These are phyloP conservation scores for Lonchura striata DNA, from an alignment of 2,113 vertebrate species.

Conservation along the genomic window DNA sequence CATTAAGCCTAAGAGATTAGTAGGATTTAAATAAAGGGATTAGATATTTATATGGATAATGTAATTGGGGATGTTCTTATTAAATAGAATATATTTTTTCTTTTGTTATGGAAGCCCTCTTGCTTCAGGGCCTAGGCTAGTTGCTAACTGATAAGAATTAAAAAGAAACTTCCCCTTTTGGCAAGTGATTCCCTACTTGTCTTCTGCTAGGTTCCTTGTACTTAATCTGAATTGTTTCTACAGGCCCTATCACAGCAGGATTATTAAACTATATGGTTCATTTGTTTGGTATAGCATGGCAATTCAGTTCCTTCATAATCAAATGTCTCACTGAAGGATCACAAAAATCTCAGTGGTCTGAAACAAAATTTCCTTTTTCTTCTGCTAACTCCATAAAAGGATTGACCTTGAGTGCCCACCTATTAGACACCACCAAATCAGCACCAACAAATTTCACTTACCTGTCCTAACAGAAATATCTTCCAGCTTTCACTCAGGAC, in stretches of 20 bases:
- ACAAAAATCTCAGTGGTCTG: background rate
- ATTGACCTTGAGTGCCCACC: background rate
- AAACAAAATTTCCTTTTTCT: background rate
- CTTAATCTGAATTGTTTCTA: background rate
- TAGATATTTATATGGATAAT: conserved; percentile 62
- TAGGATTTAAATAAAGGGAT: conserved; percentile 56
- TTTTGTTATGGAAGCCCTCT: conserved; percentile 25
- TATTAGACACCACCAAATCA: background rate
- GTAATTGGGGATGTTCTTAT: conserved; percentile 40
- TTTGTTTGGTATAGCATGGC: background rate
- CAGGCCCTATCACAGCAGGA: background rate
- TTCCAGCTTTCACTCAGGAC: background rate
- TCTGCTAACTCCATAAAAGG: background rate
- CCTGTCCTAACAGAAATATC: background rate
- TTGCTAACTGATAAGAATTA: conserved; percentile 32
- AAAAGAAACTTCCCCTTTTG: background rate
- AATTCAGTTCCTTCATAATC: background rate
- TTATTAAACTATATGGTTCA: conserved; percentile 2
- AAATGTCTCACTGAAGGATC: background rate
- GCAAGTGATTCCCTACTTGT: background rate
- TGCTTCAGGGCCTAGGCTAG: conserved; percentile 4
- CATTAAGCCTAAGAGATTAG: conserved; percentile 58
- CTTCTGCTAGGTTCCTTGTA: background rate
- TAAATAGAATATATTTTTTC: conserved; percentile 44
- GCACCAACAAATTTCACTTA: background rate